Evolutionary conservation across 64 coral and sea anemone genomes (phyloP).

Genomic region (Montipora foliosa): DNA sequence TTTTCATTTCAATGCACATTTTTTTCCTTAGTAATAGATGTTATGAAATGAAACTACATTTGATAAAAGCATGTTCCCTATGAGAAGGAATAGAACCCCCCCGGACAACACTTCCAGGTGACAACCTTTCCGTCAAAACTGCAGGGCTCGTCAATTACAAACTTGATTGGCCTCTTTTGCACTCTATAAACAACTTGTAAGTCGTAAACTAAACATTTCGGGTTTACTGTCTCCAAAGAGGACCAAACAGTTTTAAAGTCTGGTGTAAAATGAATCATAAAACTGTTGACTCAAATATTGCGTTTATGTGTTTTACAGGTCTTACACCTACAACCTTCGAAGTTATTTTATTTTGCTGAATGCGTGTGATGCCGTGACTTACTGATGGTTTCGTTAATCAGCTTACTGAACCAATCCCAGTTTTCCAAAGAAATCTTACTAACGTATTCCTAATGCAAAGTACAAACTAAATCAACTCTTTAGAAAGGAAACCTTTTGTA

Average conservation of each 20-base stretch:
- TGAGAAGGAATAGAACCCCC: too few species aligned
- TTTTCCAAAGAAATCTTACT: conserved; percentile 35
- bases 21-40: not conserved
- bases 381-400: conserved; percentile 46
- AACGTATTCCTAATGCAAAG: conserved; percentile 13
- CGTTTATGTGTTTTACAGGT: too few species aligned
- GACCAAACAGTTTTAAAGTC: not conserved
- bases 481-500: not conserved
- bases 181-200: conserved; percentile 24
- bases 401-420: conserved; percentile 38
- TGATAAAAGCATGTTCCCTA: too few species aligned
- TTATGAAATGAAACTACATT: too few species aligned
- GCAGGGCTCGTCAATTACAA: not conserved
- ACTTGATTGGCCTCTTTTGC: not conserved
- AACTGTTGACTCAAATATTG: not conserved
- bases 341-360: not conserved
- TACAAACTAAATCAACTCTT: conserved; percentile 15
- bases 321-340: not conserved
- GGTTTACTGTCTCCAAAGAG: not conserved
- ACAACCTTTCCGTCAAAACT: not conserved
- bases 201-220: conserved; percentile 37
- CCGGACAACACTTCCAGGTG: not conserved
- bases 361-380: conserved; percentile 30
- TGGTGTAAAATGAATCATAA: not conserved
- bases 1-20: not conserved